Conservation (phyloP, 2,888 invertebrate species). For the Epiblema foenella region DNA sequence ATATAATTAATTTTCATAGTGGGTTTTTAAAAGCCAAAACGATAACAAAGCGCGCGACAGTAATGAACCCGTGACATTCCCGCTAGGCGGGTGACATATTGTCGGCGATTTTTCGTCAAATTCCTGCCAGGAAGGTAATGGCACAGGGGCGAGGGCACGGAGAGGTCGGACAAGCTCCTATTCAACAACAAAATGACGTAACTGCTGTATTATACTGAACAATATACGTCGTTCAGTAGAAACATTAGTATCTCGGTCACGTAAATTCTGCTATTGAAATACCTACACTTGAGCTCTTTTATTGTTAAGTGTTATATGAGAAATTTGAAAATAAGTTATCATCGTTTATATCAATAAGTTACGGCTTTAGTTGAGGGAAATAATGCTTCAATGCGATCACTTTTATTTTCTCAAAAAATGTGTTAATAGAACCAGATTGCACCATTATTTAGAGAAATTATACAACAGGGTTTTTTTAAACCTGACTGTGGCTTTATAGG, state of each 20-base stretch:
- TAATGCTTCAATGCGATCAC: no score
- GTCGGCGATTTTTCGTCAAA: constrained; percentile 56
- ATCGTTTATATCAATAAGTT: not conserved
- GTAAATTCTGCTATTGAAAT: constrained; percentile 30
- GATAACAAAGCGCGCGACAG: constrained; percentile 45
- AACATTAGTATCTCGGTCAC: constrained; percentile 33
- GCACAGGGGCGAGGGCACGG: constrained; percentile 47
- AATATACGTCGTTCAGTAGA: not conserved
- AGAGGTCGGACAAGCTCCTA: not conserved
- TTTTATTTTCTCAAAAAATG: not conserved
- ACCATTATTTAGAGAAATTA: not conserved
- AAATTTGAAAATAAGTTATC: not conserved
- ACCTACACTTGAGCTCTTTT: constrained; percentile 6
- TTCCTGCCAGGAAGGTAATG: constrained; percentile 56
- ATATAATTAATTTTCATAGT: constrained; percentile 32
- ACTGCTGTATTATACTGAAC: not conserved
- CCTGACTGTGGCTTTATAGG: no score
- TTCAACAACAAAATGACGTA: not conserved
- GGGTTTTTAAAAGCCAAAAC: constrained; percentile 42
- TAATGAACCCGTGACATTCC: constrained; percentile 50
- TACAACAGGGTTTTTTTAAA: no score
- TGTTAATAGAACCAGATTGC: not conserved
- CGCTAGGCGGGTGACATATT: constrained; percentile 47
- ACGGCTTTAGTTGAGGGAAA: no score
- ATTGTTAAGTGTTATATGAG: not conserved